Evolutionary conservation across 2,888 invertebrate genomes (phyloP).

Genomic region (Stenodema calcarata): DNA sequence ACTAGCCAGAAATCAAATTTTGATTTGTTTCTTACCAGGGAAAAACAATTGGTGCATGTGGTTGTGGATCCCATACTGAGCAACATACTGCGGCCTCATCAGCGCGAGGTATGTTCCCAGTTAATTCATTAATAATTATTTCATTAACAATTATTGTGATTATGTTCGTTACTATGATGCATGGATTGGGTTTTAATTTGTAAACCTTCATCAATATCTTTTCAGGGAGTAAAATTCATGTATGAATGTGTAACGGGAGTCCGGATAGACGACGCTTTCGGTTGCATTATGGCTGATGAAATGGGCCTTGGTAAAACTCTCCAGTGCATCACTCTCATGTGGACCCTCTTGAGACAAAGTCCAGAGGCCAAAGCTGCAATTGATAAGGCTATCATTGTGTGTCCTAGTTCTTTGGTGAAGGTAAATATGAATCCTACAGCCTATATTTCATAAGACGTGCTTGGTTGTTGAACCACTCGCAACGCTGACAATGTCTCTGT

Average conservation of each 20-base stretch:
- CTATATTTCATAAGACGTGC: not conserved
- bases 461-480: too few species aligned
- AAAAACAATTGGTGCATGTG: constrained; percentile 82
- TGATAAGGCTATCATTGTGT: constrained; percentile 92
- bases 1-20: not conserved
- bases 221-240: constrained; percentile 93
- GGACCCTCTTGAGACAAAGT: constrained; percentile 93
- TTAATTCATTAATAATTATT: not conserved
- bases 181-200: not conserved
- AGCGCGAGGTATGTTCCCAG: constrained; percentile 73
- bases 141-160: constrained; percentile 58
- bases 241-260: constrained; percentile 96
- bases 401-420: constrained; percentile 96
- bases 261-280: constrained; percentile 83
- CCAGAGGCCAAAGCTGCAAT: constrained; percentile 90
- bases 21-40: constrained; percentile 61
- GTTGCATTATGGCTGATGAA: constrained; percentile 99
- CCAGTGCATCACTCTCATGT: constrained; percentile 94
- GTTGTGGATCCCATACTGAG: constrained; percentile 95
- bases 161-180: not conserved
- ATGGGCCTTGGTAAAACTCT: constrained; percentile 98
- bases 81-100: constrained; percentile 93
- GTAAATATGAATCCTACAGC: constrained; percentile 60
- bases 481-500: too few species aligned
- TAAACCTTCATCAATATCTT: not conserved